These are phyloP conservation scores for Spea hammondii DNA, from an alignment of 2,797 vertebrate species.

Conservation along the genomic window DNA sequence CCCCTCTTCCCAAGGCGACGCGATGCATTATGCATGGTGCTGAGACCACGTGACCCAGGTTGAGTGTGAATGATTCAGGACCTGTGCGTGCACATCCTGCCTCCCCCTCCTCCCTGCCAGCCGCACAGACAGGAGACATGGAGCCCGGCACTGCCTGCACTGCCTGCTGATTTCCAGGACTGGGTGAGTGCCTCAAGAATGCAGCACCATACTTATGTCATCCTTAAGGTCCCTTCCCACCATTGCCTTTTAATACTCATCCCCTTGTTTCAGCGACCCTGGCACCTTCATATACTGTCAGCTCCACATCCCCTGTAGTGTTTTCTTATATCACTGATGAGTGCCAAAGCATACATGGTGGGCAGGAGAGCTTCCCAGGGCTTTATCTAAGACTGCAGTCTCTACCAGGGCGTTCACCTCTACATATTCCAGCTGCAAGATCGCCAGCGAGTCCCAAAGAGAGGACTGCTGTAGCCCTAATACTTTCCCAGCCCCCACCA, in stretches of 20 bases:
- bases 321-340: neutral
- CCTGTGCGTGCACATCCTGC: slow-evolving; percentile 54
- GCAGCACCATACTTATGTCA: neutral
- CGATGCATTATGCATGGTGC: slow-evolving; percentile 48
- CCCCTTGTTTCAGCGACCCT: neutral
- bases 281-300: neutral
- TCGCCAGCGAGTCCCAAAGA: neutral
- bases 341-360: neutral
- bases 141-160: slow-evolving; percentile 36
- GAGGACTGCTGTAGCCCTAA: neutral
- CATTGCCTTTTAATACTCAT: neutral
- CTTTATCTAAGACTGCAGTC: neutral
- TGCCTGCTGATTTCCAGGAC: slow-evolving; percentile 31
- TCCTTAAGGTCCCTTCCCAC: slow-evolving; percentile 4
- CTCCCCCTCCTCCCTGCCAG: slow-evolving; percentile 47
- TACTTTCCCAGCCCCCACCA: slow-evolving; percentile 10
- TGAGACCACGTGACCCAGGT: slow-evolving; percentile 57
- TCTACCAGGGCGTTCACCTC: slow-evolving; percentile 14
- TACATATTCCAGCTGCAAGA: neutral
- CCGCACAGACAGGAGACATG: slow-evolving; percentile 36
- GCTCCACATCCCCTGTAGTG: slow-evolving; percentile 6
- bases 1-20: neutral
- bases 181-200: slow-evolving; percentile 38
- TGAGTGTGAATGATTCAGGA: slow-evolving; percentile 68
- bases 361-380: neutral